These are phyloP conservation scores for Tangara arthus DNA, from an alignment of 2,797 vertebrate species.

Conservation along the genomic window DNA sequence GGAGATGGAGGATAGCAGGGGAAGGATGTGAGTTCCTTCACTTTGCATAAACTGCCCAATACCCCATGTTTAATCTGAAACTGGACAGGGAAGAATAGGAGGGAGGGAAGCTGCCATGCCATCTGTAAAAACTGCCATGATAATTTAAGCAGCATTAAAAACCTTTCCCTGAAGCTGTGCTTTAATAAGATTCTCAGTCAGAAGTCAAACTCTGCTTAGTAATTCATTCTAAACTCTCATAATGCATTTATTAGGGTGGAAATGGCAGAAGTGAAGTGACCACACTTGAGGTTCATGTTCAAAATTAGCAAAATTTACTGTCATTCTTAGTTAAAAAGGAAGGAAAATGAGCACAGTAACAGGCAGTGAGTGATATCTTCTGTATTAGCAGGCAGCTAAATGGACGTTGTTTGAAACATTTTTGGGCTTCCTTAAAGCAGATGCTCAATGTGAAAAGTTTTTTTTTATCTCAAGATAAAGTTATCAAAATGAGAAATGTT, in stretches of 20 bases:
- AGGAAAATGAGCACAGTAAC: neutral
- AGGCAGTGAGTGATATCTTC: neutral
- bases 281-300: neutral
- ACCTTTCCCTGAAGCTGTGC: slow-evolving; percentile 70
- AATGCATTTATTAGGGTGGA: slow-evolving; percentile 60
- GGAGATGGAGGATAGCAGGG: neutral
- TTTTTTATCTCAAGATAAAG: neutral
- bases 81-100: neutral
- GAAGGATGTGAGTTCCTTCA: neutral
- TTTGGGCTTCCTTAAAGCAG: slow-evolving; percentile 28
- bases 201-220: slow-evolving; percentile 64
- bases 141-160: slow-evolving; percentile 72
- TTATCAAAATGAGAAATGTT: slow-evolving; percentile 44
- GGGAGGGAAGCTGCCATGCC: neutral
- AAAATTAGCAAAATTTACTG: slow-evolving; percentile 24
- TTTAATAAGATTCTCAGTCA: slow-evolving; percentile 76
- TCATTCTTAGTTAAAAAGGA: neutral
- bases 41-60: neutral
- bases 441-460: neutral
- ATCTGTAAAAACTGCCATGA: slow-evolving; percentile 58
- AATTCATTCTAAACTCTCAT: slow-evolving; percentile 68
- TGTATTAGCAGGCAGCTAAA: neutral
- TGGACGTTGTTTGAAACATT: slow-evolving; percentile 24
- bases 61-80: neutral
- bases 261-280: slow-evolving; percentile 43